Conservation (phyloP, 2,888 invertebrate genomes). For the Oasisia sp. region DNA sequence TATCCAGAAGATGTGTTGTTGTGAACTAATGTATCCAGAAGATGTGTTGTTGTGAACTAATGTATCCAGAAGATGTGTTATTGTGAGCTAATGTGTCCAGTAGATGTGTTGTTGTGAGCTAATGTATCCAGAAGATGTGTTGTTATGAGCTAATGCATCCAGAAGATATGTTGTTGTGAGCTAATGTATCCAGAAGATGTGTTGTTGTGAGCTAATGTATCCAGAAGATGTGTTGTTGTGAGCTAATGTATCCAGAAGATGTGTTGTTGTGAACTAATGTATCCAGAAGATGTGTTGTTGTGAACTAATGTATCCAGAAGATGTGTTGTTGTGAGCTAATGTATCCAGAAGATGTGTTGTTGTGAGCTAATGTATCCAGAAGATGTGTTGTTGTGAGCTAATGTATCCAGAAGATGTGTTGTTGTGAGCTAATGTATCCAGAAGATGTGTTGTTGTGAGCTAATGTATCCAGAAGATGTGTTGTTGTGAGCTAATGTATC, state of each 20-base stretch:
- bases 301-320: no score
- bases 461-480: not conserved
- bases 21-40: no score
- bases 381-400: no score
- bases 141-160: no score
- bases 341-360: not conserved
- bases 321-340: no score
- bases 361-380: not conserved
- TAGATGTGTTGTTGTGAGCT: not conserved
- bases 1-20: not conserved
- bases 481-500: not conserved
- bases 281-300: no score
- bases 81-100: no score
- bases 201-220: not conserved
- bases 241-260: not conserved
- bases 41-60: not conserved
- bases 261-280: not conserved
- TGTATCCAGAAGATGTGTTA: not conserved
- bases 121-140: not conserved
- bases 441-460: no score
- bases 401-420: not conserved
- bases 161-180: no score
- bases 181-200: not conserved
- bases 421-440: not conserved
- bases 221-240: no score